Evolutionary conservation across 2,797 vertebrate species (phyloP), one percentile per base, ranked within the genome.

Genomic region (Mastacembelus armatus): DNA sequence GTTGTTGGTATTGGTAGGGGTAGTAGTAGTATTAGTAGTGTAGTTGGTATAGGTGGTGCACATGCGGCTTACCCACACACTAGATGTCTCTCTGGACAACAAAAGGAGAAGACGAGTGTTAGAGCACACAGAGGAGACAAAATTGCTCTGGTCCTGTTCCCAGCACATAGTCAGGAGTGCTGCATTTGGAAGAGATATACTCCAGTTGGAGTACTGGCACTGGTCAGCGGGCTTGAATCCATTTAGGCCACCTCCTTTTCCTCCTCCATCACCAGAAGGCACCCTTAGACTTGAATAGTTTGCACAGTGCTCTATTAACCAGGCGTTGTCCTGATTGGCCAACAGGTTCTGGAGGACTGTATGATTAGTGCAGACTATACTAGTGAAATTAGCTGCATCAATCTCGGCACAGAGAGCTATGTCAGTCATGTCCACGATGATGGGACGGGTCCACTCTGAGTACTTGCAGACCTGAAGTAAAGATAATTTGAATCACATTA

Each of bases 351-450:
- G 75, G 14, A 94, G 77, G 52, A 94, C 65, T 0, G 87, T 89
- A 1, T 16, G 24, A 29, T 94, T 92, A 61, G 62, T 14, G 65
- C 94, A 95, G 39, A 95, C 92, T 47, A 83, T 87, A 47, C 70
- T 72, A 21, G 86, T 90, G 83, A 95, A 95, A 83, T 94, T 94
- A 5, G 56, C 38, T 0, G 86, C 29, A 79, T 95, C 94, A 0
- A 50, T 77, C 75, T 92, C 91, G 16, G 92, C 88, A 4, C 94
- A 95, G 56, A 94, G 78, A 33, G 93, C 93, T 0, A 95, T 71
- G 11, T 93, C 92, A 0, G 93, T 92, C 93, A 93, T 93, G 85
- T 95, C 94, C 59, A 95, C 93, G 0, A 92, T 88, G 57, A 87
- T 80, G 16, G 92, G 91, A n/a, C 14, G 71, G 14, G 42, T 80